A percentile compares a stretch with the other conserved stretches of the same genome.
phyloP scores from a whole-genome alignment of 2,113 vertebrate species.

The Murina feae region DNA sequence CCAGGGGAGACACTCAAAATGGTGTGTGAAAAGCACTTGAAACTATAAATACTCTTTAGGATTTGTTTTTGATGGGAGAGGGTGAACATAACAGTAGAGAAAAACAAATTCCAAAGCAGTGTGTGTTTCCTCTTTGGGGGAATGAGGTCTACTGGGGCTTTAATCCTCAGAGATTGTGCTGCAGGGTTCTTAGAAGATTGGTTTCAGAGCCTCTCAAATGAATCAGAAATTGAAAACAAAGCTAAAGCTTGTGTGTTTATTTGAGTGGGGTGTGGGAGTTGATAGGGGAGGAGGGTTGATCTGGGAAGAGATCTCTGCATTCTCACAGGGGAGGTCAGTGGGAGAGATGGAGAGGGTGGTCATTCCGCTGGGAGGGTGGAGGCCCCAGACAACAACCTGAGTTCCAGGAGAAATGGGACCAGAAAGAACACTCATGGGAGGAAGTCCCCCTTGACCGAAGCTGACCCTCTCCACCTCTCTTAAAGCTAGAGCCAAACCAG shows the following conservation, averaged over 20 bases:
- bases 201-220: conserved; percentile 55
- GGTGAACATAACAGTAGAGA: neutral
- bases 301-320: neutral
- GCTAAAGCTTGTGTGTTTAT: conserved; percentile 1
- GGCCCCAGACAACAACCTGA: neutral
- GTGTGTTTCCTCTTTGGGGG: neutral
- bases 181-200: conserved; percentile 48
- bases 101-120: conserved; percentile 36
- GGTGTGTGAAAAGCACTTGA: neutral
- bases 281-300: neutral
- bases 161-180: conserved; percentile 45
- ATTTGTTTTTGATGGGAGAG: neutral
- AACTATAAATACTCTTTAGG: neutral
- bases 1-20: neutral
- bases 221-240: conserved; percentile 58
- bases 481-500: neutral
- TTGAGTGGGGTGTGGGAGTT: neutral
- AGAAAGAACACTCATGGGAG: neutral
- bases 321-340: neutral
- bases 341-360: neutral
- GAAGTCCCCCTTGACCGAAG: neutral
- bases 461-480: neutral
- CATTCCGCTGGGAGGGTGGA: neutral
- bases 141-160: neutral
- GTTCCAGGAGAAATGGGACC: neutral